phyloP scores from a whole-genome alignment of 1,140 invertebrate genomes.

The Polypedilum vanderplanki region DNA sequence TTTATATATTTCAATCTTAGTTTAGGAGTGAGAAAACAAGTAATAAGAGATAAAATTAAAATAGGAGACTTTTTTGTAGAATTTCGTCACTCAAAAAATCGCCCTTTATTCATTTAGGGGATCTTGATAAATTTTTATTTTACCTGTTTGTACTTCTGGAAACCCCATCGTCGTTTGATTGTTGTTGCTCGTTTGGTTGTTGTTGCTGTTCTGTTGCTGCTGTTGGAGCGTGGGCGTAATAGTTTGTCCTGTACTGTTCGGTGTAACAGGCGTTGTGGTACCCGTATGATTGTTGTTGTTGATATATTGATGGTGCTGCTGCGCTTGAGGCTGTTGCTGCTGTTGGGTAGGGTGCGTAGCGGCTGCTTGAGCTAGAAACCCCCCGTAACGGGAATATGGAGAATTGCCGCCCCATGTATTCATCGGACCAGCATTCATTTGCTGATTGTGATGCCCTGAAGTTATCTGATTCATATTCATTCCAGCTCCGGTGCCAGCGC shows the following conservation, averaged over 20 bases:
- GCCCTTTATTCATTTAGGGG: too few species aligned
- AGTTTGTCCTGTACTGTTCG: slow-evolving; percentile 22
- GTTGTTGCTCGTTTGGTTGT: slow-evolving; percentile 37
- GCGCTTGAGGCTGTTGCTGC: slow-evolving; percentile 36
- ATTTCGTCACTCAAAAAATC: too few species aligned
- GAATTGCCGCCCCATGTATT: slow-evolving; percentile 41
- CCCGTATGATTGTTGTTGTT: slow-evolving; percentile 33
- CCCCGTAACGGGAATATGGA: slow-evolving; percentile 49
- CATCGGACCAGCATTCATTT: slow-evolving; percentile 29
- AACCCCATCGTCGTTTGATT: slow-evolving; percentile 55
- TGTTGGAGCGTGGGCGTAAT: slow-evolving; percentile 29
- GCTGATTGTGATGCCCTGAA: slow-evolving; percentile 21
- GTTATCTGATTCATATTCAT: slow-evolving; percentile 20
- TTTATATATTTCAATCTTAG: too few species aligned
- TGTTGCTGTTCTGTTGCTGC: slow-evolving; percentile 33
- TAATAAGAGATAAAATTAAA: too few species aligned
- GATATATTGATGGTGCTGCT: slow-evolving; percentile 33
- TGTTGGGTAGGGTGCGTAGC: slow-evolving; percentile 29
- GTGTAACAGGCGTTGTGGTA: slow-evolving; percentile 10
- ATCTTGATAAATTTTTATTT: too few species aligned
- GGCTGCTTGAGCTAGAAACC: slow-evolving; percentile 45
- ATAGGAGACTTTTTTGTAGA: too few species aligned
- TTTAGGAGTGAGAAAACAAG: too few species aligned
- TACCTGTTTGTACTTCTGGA: slow-evolving; percentile 75
- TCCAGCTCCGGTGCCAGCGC: slow-evolving; percentile 32